Percentiles rank a stretch among this genome's conserved stretches.
These are phyloP conservation scores for Struthio camelus DNA, from an alignment of 2,113 vertebrate species.

Conservation along the genomic window DNA sequence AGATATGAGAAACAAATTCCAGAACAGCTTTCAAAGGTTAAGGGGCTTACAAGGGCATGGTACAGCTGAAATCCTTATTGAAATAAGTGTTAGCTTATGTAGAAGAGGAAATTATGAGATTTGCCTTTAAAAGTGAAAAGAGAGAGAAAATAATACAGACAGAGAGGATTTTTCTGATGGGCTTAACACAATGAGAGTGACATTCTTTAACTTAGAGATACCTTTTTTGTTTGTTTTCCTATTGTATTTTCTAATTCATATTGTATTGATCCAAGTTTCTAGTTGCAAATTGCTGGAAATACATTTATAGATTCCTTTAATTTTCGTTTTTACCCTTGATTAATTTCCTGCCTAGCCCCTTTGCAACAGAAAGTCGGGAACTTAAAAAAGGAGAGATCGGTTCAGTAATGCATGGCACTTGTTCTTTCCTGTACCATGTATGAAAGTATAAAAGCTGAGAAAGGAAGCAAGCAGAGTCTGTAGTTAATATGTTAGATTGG, in stretches of 20 bases:
- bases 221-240: conserved; percentile 11
- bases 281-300: conserved; percentile 48
- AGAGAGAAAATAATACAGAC: not conserved
- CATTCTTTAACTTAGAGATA: not conserved
- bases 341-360: conserved; percentile 32
- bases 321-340: conserved; percentile 18
- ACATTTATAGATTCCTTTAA: conserved; percentile 42
- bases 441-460: conserved; percentile 12
- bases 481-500: conserved; percentile 33
- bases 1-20: not conserved
- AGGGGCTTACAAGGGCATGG: conserved; percentile 2
- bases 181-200: not conserved
- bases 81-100: not conserved
- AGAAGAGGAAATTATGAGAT: not conserved
- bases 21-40: not conserved
- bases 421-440: not conserved
- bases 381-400: conserved; percentile 4
- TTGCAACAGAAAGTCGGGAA: not conserved
- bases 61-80: not conserved
- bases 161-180: not conserved
- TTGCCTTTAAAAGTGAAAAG: conserved; percentile 5
- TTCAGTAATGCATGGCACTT: conserved; percentile 12
- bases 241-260: conserved; percentile 28
- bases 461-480: conserved; percentile 11
- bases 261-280: conserved; percentile 31